Conservation (phyloP, 2,888 invertebrate species). For the Drosophila helvetica region DNA sequence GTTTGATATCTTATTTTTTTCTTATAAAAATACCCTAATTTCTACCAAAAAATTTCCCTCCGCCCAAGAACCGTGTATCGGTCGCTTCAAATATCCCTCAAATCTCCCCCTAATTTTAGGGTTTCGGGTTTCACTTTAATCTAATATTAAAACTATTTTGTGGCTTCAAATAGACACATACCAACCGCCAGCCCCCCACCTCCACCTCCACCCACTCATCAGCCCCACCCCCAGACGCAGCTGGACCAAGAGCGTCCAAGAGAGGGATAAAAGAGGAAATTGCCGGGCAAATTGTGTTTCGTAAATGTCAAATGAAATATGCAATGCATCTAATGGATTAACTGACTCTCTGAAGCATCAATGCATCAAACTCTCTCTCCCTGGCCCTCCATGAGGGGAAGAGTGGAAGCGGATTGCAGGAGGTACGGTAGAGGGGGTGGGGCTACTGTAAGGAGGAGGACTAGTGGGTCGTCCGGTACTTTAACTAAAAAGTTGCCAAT, state of each 20-base stretch:
- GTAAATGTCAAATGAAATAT: constrained; percentile 77
- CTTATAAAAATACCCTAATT: background rate
- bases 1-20: no score
- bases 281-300: constrained; percentile 63
- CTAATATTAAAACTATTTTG: constrained; percentile 68
- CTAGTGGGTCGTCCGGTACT: constrained; percentile 9
- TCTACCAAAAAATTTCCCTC: background rate
- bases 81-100: no score
- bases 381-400: background rate
- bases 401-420: no score
- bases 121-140: constrained; percentile 40
- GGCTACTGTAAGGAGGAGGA: background rate
- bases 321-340: constrained; percentile 77
- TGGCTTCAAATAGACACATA: constrained; percentile 25
- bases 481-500: constrained; percentile 26
- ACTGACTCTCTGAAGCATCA: constrained; percentile 63
- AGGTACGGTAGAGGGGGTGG: background rate
- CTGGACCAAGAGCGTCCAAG: background rate
- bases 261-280: constrained; percentile 15
- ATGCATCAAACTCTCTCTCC: constrained; percentile 61
- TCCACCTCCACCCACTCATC: no score
- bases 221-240: background rate
- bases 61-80: background rate
- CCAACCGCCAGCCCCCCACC: background rate
- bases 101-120: background rate